Conservation (phyloP, 2,888 invertebrate species). For the Pristionchus arcanus region DNA sequence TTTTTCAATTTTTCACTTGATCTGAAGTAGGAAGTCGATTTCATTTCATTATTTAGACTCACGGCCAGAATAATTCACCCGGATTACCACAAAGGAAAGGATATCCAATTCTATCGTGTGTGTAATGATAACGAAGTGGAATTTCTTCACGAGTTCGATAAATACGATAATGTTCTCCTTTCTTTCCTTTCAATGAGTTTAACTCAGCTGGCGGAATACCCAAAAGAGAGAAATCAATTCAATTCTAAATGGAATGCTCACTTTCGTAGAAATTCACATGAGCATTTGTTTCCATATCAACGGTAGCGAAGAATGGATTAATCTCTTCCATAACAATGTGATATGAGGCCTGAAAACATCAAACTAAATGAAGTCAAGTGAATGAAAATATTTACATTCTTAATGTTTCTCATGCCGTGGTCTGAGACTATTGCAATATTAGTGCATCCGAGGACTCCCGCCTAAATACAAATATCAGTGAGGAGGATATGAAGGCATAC, state of each 20-base stretch:
- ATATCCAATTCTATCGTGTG: background rate
- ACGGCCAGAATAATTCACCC: constrained; percentile 21
- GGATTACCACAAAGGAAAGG: constrained; percentile 32
- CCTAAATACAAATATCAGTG: background rate
- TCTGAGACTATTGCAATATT: constrained; percentile 16
- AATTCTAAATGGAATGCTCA: background rate
- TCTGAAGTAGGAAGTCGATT: background rate
- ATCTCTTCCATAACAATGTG: background rate
- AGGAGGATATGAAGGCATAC: background rate
- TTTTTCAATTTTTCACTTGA: background rate
- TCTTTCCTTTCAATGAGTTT: background rate
- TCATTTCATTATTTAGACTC: background rate
- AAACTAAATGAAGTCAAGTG: background rate
- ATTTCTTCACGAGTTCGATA: constrained; percentile 20
- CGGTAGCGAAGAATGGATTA: background rate
- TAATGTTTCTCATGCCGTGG: constrained; percentile 36
- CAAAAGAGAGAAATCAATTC: background rate
- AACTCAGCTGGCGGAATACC: background rate
- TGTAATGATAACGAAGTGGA: constrained; percentile 45
- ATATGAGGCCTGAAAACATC: background rate
- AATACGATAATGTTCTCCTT: background rate
- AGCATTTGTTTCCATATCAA: background rate
- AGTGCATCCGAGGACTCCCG: constrained; percentile 1
- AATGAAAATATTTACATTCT: background rate
- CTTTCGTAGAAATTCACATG: background rate